Evolutionary conservation across 1,140 invertebrate genomes (phyloP), one percentile per base, ranked within the genome.

Genomic region (Drosophila kohkoa): DNA sequence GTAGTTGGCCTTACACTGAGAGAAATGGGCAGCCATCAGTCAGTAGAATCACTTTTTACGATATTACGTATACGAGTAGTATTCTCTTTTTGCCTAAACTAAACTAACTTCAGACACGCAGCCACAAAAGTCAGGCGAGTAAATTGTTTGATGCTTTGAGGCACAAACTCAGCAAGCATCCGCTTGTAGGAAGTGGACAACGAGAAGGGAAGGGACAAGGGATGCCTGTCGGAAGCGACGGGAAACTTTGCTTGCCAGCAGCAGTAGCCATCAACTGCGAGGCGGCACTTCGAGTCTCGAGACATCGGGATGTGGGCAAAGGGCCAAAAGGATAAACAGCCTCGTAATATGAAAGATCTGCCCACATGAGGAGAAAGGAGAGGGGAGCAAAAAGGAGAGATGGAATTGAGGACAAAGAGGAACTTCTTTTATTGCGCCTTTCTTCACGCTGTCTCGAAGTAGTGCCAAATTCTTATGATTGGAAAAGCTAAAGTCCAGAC

Each of bases 181-280:
- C 59, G 75, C 45, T 41, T 48, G 35, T 59, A 51, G 58, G 57
- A 30, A 55, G 52, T 25, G 11, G 11, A 7, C 13, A 38, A 5
- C 11, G 35, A 8, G 0, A 38, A 38, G 35, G 10, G 35, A 38
- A 43, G 16, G 8, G 8, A 7, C 10, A 8, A 16, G 35, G 49
- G 46, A 52, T 62, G 62, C 3, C 20, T 3, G 75, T 52, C 70
- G 70, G 80, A 87, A 87, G 73, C 69, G 80, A 74, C 66, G 76
- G 68, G 69, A 86, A 88, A 87, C 59, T 87, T 87, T 88, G 68
- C 52, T 80, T 71, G 72, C 79, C 82, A 67, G 54, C 45, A 76
- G 52, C 54, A 62, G 51, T 48, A 54, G 65, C 68, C 76, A 58
- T 82, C 71, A 85, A 78, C 62, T 82, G 72, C 67, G 82, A 69